phyloP scores from a whole-genome alignment of 2,888 invertebrate genomes.

The Drosophila maculinotata region DNA sequence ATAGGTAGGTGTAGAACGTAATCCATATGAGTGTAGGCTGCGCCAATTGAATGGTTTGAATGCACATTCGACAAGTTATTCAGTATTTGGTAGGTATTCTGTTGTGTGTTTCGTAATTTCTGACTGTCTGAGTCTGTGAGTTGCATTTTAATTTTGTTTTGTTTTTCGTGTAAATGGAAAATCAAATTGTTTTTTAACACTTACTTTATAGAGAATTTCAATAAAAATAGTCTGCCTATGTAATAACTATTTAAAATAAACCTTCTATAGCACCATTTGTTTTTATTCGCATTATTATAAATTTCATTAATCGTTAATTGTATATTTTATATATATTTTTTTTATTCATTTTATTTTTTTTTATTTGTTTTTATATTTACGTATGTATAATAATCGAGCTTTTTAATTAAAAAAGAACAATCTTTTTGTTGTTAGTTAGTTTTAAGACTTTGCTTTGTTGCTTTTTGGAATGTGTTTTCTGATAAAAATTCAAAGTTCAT shows the following conservation, averaged over 20 bases:
- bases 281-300: conserved; percentile 80
- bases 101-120: conserved; percentile 37
- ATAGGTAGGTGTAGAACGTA: conserved; percentile 26
- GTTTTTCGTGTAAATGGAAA: conserved; percentile 64
- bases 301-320: conserved; percentile 51
- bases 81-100: conserved; percentile 57
- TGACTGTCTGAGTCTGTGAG: conserved; percentile 55
- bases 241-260: conserved; percentile 78
- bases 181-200: conserved; percentile 69
- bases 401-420: conserved; percentile 58
- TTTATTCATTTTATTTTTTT: conserved; percentile 42
- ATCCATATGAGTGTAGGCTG: conserved; percentile 62
- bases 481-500: conserved; percentile 60
- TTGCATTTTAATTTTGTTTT: conserved; percentile 44
- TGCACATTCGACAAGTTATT: conserved; percentile 69
- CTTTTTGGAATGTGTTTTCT: conserved; percentile 80
- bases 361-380: conserved; percentile 22
- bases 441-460: conserved; percentile 80
- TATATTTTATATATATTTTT: conserved; percentile 23
- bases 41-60: conserved; percentile 59
- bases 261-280: conserved; percentile 82
- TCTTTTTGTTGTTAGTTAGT: conserved; percentile 54
- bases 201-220: conserved; percentile 53
- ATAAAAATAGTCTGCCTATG: conserved; percentile 55
- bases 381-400: conserved; percentile 17